Evolutionary conservation across 2,797 vertebrate species (phyloP), one percentile per base, ranked within the genome.

Genomic region (Lepilemur septentrionalis): DNA sequence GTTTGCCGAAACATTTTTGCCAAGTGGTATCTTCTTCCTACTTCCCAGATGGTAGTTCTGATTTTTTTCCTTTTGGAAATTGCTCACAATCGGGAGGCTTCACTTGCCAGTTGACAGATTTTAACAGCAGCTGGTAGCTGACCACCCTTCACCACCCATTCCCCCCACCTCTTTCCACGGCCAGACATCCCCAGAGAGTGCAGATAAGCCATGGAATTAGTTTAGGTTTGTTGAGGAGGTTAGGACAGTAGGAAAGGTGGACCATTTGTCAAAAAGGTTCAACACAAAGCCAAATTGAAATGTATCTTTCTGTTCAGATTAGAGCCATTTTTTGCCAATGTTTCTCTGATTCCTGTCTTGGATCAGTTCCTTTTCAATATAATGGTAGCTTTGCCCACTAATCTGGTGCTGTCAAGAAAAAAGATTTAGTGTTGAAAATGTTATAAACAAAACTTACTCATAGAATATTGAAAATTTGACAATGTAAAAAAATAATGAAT

Each of bases 1-100:
- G 97, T 98, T 98, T 97, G 96, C 97, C 69, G 98, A 98, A 98
- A 98, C 85, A 57, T 97, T 98, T 98, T 98, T 98, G 97, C 98
- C 97, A 98, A 98, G 97, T 98, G 97, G 97, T 97, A 94, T 98
- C 97, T 98, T 98, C 98, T 98, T 98, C 98, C 98, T 98, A 98
- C 98, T 98, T 98, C 97, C 98, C 98, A 98, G 98, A 98, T 98
- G 98, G 98, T 97, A 97, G 89, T 97, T 98, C 94, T 72, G 48
- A 97, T 97, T 97, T 0, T 97, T 95, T 98, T 98, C 97, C 97
- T 97, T 98, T 98, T 97, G 98, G 97, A 98, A 98, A 97, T 97
- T 98, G 97, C 98, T 98, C 97, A 96, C 97, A 98, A 98, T 98
- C 97, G 93, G 50, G 97, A 98, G 97, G 92, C 96, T 98, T 98